A percentile compares a stretch with the other conserved stretches of the same genome.
These are phyloP conservation scores for Paracentrotus lividus DNA, from an alignment of 53 echinoderm and acorn worm species.

Conservation along the genomic window DNA sequence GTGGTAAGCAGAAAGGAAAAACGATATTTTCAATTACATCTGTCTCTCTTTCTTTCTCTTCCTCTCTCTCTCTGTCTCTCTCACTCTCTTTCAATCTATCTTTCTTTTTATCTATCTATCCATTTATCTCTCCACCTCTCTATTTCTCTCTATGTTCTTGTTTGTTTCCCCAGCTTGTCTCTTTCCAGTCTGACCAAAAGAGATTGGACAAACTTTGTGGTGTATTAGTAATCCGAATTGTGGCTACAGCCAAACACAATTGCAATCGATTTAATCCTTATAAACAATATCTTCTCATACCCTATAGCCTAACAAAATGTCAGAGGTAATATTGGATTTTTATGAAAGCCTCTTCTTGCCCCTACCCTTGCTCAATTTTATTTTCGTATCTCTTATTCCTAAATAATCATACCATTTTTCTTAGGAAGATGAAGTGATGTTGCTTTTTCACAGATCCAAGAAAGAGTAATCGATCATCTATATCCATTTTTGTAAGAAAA, in stretches of 20 bases:
- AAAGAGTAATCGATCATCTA: not conserved
- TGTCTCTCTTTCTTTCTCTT: not conserved
- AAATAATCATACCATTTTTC: not conserved
- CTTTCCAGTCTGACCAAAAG: not conserved
- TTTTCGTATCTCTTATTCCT: not conserved
- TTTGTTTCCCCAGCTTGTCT: not conserved
- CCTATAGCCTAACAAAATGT: not conserved
- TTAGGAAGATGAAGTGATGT: not conserved
- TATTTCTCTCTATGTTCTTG: not conserved
- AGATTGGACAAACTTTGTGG: not conserved
- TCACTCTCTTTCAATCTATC: not conserved
- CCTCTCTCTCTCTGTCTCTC: not conserved
- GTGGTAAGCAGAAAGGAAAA: no score
- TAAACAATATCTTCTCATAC: not conserved
- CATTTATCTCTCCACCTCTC: not conserved
- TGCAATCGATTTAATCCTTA: not conserved
- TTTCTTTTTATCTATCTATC: not conserved
- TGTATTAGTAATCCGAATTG: not conserved
- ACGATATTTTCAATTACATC: no score
- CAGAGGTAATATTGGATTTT: conserved; percentile 25
- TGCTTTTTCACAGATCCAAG: not conserved
- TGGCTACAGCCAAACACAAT: not conserved
- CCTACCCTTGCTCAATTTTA: not conserved
- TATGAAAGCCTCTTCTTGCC: not conserved
- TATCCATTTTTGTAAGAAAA: not conserved